Percentiles rank a stretch among this genome's conserved stretches.
These are phyloP conservation scores for Hyposoter dolosus DNA, from an alignment of 2,888 invertebrate genomes.

Conservation along the genomic window DNA sequence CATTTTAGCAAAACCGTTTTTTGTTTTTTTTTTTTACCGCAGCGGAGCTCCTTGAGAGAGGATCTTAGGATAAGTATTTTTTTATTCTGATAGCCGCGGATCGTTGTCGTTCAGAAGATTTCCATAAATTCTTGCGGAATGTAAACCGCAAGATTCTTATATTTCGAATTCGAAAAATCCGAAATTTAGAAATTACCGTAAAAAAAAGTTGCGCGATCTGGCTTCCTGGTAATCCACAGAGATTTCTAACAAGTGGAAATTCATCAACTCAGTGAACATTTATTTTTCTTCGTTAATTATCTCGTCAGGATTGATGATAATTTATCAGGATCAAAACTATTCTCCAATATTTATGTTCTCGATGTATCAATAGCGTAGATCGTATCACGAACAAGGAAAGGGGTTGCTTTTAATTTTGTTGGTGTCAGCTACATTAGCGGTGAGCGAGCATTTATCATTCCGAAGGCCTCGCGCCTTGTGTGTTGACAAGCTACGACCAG, in stretches of 20 bases:
- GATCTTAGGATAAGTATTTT: too few relatives aligned
- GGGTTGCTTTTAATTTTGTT: conserved; percentile 82
- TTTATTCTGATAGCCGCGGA: too few relatives aligned
- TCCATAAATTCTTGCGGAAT: too few relatives aligned
- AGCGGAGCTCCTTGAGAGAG: too few relatives aligned
- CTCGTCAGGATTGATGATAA: background rate
- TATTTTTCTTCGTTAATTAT: background rate
- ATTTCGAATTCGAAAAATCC: background rate
- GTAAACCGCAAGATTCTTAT: too few relatives aligned
- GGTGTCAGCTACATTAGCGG: conserved; percentile 82
- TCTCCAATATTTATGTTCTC: background rate
- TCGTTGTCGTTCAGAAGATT: too few relatives aligned
- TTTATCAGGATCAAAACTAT: background rate
- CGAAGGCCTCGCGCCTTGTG: conserved; percentile 79
- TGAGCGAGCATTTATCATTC: conserved; percentile 82
- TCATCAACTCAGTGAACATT: too few relatives aligned
- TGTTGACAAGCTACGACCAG: conserved; percentile 83
- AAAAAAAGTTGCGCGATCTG: background rate
- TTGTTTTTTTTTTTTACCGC: too few relatives aligned
- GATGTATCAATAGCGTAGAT: conserved; percentile 72
- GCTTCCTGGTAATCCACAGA: background rate
- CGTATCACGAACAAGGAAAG: conserved; percentile 74
- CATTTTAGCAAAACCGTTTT: too few relatives aligned
- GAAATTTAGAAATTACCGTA: background rate
- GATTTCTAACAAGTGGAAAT: background rate